Base-by-base conservation (phyloP, 2,113 vertebrate genomes). In the Tenebrosternarchus preto region DNA sequence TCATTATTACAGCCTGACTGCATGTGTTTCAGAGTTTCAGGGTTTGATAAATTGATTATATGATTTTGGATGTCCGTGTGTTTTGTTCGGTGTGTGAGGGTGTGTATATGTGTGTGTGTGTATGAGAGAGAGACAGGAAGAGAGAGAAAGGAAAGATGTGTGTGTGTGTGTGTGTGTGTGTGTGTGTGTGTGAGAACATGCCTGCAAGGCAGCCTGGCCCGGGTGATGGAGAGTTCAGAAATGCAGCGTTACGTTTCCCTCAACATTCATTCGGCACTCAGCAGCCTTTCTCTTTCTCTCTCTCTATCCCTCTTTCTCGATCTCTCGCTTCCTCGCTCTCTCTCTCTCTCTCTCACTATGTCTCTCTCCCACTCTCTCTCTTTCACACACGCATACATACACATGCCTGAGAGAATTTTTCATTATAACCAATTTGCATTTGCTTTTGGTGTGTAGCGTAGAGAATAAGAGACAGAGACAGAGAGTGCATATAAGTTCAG, bases 181-280 rank as follows among this genome's bases (percentile, higher is more conserved):
- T 15, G 29, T 6, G 36, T 50, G 68, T 66, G 22, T 29, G 75
- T 20, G 36, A 15, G 60, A 74, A 66, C 59, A 84, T 24, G 71
- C 87, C 89, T 86, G 76, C 78, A 36, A 87, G 91, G 90, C 89
- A 90, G 84, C 71, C n/a, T 64, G 78, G 86, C 76, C 84, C 73
- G 71, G 91, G 87, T 92, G 88, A 92, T 80, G 78, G 5, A 90
- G 73, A 92, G 92, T 91, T 92, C 88, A 92, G 33, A 78, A 69
- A 76, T 80, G 82, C 68, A 61, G 39, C 25, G 29, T 68, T 83
- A 56, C 73, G 7, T 85, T 88, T 86, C 81, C 53, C 64, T 80
- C 55, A 73, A 25, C 61, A 57, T 66, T 76, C 56, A n/a, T 53
- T 76, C 67, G 67, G 59, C 61, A 72, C 20, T 64, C 76, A 76